These are phyloP conservation scores for Balearica regulorum DNA, from an alignment of 2,797 vertebrate genomes.

Conservation along the genomic window DNA sequence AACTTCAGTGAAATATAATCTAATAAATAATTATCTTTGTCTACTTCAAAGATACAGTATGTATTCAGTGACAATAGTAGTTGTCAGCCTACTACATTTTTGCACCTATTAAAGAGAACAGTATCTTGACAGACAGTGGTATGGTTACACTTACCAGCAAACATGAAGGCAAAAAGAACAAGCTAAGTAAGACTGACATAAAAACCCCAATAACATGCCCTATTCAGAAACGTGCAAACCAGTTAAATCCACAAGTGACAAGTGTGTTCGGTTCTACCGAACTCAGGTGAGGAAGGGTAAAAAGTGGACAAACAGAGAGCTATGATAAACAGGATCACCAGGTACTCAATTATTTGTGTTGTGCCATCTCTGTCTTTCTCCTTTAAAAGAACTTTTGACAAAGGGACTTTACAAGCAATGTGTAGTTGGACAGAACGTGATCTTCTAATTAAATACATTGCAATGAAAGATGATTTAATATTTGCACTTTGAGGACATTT, in stretches of 20 bases:
- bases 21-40: neutral
- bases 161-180: neutral
- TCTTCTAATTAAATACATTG: neutral
- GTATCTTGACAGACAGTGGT: neutral
- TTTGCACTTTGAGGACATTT: neutral
- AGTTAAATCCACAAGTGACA: neutral
- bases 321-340: neutral
- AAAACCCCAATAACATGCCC: neutral
- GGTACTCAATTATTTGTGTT: neutral
- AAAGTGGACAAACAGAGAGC: neutral
- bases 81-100: constrained; percentile 12
- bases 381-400: neutral
- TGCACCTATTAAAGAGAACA: neutral
- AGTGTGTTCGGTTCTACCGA: neutral
- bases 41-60: constrained; percentile 20
- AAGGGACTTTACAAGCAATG: neutral
- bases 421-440: neutral
- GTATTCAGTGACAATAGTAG: neutral
- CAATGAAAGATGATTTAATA: neutral
- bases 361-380: neutral
- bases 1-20: constrained; percentile 7
- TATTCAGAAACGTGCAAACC: neutral
- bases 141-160: constrained; percentile 4
- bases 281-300: neutral
- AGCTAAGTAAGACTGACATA: constrained; percentile 2